These are phyloP conservation scores for Epinephelus awoara DNA, from an alignment of 2,797 vertebrate species.

Conservation along the genomic window DNA sequence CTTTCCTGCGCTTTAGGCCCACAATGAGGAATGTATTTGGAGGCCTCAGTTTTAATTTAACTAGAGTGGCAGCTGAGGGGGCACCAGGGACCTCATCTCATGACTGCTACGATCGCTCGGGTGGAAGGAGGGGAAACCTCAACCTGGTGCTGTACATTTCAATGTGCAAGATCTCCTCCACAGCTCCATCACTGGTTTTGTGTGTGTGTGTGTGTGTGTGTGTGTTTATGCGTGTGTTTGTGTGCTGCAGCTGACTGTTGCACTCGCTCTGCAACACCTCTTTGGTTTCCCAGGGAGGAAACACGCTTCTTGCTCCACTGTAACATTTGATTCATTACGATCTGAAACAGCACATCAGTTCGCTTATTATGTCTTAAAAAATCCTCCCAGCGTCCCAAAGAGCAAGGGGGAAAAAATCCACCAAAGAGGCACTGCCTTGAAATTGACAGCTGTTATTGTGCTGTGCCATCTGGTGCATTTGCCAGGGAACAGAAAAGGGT, in stretches of 20 bases:
- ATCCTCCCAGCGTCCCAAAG: slow-evolving; percentile 82
- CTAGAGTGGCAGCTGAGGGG: slow-evolving; percentile 91
- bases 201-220: slow-evolving; percentile 20
- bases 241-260: slow-evolving; percentile 64
- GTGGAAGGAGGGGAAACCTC: slow-evolving; percentile 76
- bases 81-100: slow-evolving; percentile 86
- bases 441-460: slow-evolving; percentile 91
- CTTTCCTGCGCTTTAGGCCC: slow-evolving; percentile 86
- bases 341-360: slow-evolving; percentile 84
- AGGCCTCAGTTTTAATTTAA: slow-evolving; percentile 94
- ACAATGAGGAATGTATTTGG: slow-evolving; percentile 91
- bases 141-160: slow-evolving; percentile 70
- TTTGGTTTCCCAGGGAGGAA: slow-evolving; percentile 78
- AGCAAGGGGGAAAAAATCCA: slow-evolving; percentile 83
- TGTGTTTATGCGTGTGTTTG: slow-evolving; percentile 50
- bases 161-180: slow-evolving; percentile 64
- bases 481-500: slow-evolving; percentile 90
- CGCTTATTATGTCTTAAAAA: slow-evolving; percentile 87
- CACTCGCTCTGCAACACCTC: slow-evolving; percentile 73
- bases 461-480: slow-evolving; percentile 88
- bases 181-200: slow-evolving; percentile 30
- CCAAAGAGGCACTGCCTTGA: slow-evolving; percentile 87
- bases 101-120: slow-evolving; percentile 77
- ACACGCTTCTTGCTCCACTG: slow-evolving; percentile 75
- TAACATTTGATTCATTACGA: slow-evolving; percentile 84